A percentile compares a stretch with the other conserved stretches of the same genome.
Conservation (phyloP, 2,113 vertebrate species). For the Morone saxatilis region DNA sequence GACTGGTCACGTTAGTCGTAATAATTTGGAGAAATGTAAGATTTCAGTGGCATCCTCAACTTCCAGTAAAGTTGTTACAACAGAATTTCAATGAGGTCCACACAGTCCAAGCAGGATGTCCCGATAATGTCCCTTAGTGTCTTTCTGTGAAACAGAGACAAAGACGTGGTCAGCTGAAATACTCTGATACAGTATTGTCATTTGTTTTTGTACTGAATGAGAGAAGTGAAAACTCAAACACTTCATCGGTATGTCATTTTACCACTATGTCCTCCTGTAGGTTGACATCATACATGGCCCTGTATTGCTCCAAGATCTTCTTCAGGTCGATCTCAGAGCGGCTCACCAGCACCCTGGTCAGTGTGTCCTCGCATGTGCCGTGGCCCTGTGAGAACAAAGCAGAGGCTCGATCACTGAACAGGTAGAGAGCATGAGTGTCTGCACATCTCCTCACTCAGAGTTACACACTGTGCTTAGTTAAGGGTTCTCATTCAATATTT, state of each 20-base stretch:
- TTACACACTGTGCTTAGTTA: neutral
- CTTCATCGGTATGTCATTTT: conserved; percentile 7
- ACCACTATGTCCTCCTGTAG: conserved; percentile 89
- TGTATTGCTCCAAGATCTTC: conserved; percentile 89
- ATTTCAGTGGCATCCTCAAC: neutral
- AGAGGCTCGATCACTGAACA: neutral
- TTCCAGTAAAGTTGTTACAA: neutral
- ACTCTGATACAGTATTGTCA: neutral
- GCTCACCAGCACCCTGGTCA: conserved; percentile 92
- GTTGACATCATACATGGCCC: conserved; percentile 79
- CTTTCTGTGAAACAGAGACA: conserved; percentile 83
- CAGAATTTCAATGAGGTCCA: conserved; percentile 71
- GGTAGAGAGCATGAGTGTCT: neutral
- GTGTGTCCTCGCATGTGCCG: conserved; percentile 82
- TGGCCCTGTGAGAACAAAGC: conserved; percentile 75
- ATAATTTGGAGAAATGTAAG: neutral
- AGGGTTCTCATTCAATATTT: neutral
- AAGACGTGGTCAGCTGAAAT: neutral
- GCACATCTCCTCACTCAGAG: neutral
- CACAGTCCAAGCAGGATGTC: conserved; percentile 89
- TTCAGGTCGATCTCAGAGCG: conserved; percentile 93
- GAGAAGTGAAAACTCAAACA: neutral
- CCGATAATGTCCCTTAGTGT: conserved; percentile 91
- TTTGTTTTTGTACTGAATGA: neutral
- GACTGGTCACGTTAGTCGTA: neutral